Evolutionary conservation across 1,140 invertebrate species (phyloP).

Genomic region (Procambarus virginalis): DNA sequence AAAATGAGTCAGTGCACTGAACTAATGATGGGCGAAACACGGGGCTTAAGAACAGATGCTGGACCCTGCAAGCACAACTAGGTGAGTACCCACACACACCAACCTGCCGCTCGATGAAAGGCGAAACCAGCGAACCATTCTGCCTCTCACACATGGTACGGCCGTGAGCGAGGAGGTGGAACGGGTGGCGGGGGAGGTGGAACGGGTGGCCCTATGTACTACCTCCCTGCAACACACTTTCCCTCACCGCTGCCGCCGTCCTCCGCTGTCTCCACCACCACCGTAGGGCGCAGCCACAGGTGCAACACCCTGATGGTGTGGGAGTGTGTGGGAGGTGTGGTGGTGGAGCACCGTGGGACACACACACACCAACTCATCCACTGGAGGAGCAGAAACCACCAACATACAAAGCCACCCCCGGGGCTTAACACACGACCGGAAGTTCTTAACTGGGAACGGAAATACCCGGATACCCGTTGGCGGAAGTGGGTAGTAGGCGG

Average conservation of each 20-base stretch:
- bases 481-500: slow-evolving; percentile 36
- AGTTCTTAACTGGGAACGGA: slow-evolving; percentile 46
- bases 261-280: no score
- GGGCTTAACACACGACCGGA: slow-evolving; percentile 41
- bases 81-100: no score
- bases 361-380: background rate
- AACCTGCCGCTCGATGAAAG: slow-evolving; percentile 46
- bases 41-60: no score
- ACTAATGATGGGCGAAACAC: no score
- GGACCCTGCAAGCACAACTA: no score
- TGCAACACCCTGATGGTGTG: background rate
- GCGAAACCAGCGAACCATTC: slow-evolving; percentile 30
- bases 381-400: background rate
- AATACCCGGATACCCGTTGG: slow-evolving; percentile 57
- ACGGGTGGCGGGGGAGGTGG: background rate
- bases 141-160: slow-evolving; percentile 16
- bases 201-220: no score
- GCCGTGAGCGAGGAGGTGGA: no score
- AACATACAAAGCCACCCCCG: slow-evolving; percentile 9
- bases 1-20: no score
- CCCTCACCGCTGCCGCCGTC: no score
- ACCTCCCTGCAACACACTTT: no score
- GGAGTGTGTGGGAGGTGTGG: no score
- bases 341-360: background rate
- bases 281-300: no score